These are phyloP conservation scores for Anthonomus grandis DNA, from an alignment of 1,140 invertebrate genomes.

Conservation along the genomic window DNA sequence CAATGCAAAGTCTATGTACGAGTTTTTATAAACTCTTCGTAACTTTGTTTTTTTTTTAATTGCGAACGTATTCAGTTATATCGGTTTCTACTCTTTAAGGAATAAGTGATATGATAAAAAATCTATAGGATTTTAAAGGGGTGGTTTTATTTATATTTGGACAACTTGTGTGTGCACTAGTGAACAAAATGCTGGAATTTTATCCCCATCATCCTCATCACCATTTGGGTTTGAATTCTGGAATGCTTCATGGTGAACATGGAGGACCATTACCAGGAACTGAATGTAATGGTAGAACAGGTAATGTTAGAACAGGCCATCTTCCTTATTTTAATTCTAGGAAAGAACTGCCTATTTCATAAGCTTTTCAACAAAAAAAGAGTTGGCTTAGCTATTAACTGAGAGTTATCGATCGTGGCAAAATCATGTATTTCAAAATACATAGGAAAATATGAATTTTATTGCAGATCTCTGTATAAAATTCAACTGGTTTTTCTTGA, in stretches of 20 bases:
- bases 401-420: conserved; percentile 7
- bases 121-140: no score
- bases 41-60: not conserved
- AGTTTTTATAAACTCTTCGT: conserved; percentile 7
- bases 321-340: not conserved
- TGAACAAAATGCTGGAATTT: conserved; percentile 47
- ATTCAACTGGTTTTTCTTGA: not conserved
- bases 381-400: not conserved
- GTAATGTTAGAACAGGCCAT: conserved; percentile 33
- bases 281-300: conserved; percentile 53
- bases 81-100: not conserved
- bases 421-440: conserved; percentile 5
- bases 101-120: no score
- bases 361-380: not conserved
- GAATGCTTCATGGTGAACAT: conserved; percentile 55
- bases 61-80: not conserved
- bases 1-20: not conserved
- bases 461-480: conserved; percentile 7
- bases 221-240: conserved; percentile 43
- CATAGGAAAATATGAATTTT: not conserved
- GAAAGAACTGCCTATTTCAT: not conserved
- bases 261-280: conserved; percentile 44
- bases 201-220: conserved; percentile 47
- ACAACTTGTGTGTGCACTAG: not conserved
- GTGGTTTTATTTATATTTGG: no score